Evolutionary conservation across 2,888 invertebrate genomes (phyloP).

Genomic region (Steromphala cineraria): DNA sequence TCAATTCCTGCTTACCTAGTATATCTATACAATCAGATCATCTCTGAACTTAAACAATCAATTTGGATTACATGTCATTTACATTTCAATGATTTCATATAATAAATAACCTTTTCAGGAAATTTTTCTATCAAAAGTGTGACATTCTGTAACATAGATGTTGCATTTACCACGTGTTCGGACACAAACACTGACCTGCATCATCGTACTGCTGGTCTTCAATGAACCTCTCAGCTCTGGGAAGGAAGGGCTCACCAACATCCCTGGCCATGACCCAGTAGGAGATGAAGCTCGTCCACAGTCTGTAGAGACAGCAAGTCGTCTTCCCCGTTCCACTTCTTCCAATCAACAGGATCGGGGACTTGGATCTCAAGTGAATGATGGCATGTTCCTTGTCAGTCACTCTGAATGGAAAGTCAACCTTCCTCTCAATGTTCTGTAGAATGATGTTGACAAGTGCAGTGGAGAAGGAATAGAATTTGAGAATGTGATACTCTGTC

Average conservation of each 20-base stretch:
- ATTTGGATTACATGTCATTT: too few species aligned
- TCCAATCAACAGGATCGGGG: constrained; percentile 65
- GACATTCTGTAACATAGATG: too few species aligned
- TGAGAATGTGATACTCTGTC: constrained; percentile 68
- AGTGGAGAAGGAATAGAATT: constrained; percentile 68
- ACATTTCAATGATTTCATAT: too few species aligned
- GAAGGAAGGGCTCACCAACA: constrained; percentile 7
- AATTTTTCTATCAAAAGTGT: too few species aligned
- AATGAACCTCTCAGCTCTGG: constrained; percentile 2
- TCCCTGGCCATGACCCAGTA: constrained; percentile 62
- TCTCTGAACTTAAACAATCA: too few species aligned
- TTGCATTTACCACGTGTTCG: too few species aligned
- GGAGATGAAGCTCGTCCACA: constrained; percentile 61
- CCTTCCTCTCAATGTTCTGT: constrained; percentile 58
- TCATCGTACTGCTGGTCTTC: background rate
- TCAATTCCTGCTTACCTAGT: too few species aligned
- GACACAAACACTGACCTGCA: background rate
- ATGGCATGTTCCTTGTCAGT: constrained; percentile 68
- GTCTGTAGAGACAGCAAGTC: constrained; percentile 68
- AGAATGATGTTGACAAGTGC: constrained; percentile 57
- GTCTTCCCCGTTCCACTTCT: constrained; percentile 72
- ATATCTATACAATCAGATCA: too few species aligned
- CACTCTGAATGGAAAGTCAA: constrained; percentile 70
- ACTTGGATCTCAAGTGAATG: constrained; percentile 56
- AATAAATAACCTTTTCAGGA: too few species aligned